A percentile compares a stretch with the other conserved stretches of the same genome.
These are phyloP conservation scores for Mystacornis crossleyi DNA, from an alignment of 2,113 vertebrate genomes.

Conservation along the genomic window DNA sequence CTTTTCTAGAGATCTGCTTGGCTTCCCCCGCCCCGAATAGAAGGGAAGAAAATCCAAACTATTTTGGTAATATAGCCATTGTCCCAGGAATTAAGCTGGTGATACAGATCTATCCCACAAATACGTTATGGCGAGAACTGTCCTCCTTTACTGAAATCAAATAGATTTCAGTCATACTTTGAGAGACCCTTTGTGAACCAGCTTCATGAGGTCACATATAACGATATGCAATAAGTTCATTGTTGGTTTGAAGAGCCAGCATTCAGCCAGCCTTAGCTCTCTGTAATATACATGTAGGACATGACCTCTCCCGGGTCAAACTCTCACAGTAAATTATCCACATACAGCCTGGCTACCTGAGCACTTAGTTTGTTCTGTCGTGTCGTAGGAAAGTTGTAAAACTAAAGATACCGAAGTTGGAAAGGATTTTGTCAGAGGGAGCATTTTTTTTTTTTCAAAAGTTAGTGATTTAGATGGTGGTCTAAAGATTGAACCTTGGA, in stretches of 20 bases:
- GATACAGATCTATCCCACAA: not conserved
- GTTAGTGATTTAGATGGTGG: not conserved
- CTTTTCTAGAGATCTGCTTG: not conserved
- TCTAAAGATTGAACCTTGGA: not conserved
- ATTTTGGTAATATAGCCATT: not conserved
- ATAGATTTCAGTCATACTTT: not conserved
- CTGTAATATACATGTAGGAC: accelerated
- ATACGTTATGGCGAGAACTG: not conserved
- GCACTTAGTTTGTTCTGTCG: not conserved
- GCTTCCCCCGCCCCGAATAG: too few species aligned
- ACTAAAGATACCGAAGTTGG: not conserved
- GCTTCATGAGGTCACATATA: not conserved
- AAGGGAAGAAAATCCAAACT: not conserved
- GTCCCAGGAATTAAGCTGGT: not conserved
- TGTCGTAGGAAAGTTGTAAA: not conserved
- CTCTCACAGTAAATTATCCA: not conserved
- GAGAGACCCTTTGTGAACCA: not conserved
- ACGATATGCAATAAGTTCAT: not conserved
- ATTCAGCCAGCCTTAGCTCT: not conserved
- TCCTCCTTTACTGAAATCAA: not conserved
- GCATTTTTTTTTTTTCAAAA: not conserved
- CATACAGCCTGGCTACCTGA: not conserved
- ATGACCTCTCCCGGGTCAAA: not conserved
- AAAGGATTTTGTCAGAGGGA: not conserved
- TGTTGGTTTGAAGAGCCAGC: not conserved